phyloP scores from a whole-genome alignment of 2,888 invertebrate species.

The Seladonia tumulorum region DNA sequence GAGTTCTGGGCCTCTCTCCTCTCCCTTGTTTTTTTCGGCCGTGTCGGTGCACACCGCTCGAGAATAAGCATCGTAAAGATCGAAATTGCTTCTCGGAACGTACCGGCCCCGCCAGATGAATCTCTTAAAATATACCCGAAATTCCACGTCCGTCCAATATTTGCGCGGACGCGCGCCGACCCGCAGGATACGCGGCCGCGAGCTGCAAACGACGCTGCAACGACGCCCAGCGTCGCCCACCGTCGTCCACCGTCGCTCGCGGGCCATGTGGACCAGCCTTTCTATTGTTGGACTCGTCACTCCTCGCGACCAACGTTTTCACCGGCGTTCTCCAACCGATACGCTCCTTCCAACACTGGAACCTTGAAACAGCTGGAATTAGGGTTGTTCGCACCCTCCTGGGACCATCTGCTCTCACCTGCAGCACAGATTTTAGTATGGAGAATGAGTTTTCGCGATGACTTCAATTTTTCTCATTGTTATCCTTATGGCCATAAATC shows the following conservation, averaged over 20 bases:
- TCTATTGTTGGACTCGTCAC: constrained; percentile 59
- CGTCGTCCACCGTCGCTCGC: constrained; percentile 19
- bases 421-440: neutral
- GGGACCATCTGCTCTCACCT: neutral
- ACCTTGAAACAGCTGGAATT: neutral
- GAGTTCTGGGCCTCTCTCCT: constrained; percentile 3
- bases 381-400: neutral
- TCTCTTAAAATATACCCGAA: constrained; percentile 78
- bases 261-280: constrained; percentile 63
- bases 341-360: too few species aligned
- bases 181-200: constrained; percentile 44
- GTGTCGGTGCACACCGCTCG: constrained; percentile 56
- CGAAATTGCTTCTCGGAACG: constrained; percentile 80
- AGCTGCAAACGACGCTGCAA: constrained; percentile 47
- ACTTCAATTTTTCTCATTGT: too few species aligned
- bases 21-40: constrained; percentile 59
- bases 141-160: constrained; percentile 71
- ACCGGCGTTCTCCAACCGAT: neutral
- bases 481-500: too few species aligned
- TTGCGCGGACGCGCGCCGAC: constrained; percentile 59
- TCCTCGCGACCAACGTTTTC: neutral
- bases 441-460: too few species aligned
- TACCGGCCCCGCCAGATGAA: constrained; percentile 72
- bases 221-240: neutral
- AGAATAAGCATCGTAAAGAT: constrained; percentile 81